A percentile compares a stretch with the other conserved stretches of the same genome.
These are phyloP conservation scores for Dryobates pubescens DNA, from an alignment of 2,797 vertebrate species.

Conservation along the genomic window DNA sequence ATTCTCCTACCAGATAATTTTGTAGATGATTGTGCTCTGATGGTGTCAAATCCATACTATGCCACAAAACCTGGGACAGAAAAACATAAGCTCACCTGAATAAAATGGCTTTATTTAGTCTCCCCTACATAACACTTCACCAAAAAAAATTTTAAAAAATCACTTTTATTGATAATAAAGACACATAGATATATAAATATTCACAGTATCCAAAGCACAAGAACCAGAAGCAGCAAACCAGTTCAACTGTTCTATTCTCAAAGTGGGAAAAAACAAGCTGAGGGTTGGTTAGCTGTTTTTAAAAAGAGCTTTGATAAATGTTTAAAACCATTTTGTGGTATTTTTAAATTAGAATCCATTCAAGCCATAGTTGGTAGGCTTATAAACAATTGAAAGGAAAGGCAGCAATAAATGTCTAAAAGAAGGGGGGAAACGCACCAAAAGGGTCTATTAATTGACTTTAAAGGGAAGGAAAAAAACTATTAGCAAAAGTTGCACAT, in stretches of 20 bases:
- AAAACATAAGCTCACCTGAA: background rate
- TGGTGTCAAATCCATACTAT: constrained; percentile 60
- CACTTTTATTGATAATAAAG: background rate
- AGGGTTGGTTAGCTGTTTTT: background rate
- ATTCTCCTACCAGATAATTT: constrained; percentile 12
- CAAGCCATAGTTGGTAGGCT: background rate
- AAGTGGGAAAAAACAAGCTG: background rate
- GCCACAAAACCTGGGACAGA: constrained; percentile 15
- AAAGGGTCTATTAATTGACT: background rate
- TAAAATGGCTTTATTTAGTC: background rate
- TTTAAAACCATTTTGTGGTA: background rate
- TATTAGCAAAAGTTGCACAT: background rate
- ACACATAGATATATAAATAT: background rate
- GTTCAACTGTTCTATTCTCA: background rate
- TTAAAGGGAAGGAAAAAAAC: background rate
- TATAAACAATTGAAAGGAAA: background rate
- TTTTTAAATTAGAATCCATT: background rate
- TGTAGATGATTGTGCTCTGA: background rate
- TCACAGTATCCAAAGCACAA: background rate
- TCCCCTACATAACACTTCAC: background rate
- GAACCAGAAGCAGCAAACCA: background rate
- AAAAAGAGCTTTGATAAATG: background rate
- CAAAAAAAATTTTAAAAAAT: background rate
- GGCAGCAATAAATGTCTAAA: background rate
- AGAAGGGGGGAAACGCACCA: background rate